Evolutionary conservation across 2,888 invertebrate species (phyloP).

Genomic region (Pachliopta kotzebuea): DNA sequence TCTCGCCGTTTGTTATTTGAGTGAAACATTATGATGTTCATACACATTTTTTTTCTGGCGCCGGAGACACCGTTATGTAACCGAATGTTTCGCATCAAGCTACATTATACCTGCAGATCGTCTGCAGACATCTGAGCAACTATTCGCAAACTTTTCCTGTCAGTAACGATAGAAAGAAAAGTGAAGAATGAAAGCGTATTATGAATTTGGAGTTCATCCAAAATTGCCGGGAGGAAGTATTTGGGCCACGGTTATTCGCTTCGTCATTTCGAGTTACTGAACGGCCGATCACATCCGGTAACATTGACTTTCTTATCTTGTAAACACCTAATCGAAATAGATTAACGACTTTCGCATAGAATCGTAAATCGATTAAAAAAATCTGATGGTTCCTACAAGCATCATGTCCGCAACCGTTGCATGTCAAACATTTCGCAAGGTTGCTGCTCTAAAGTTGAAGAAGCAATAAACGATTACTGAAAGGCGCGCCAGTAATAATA

Average conservation of each 20-base stretch:
- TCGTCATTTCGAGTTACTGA: slow-evolving; percentile 67
- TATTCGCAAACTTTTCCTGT: slow-evolving; percentile 9
- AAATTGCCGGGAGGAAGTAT: slow-evolving; percentile 63
- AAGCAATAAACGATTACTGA: slow-evolving; percentile 8
- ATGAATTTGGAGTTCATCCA: slow-evolving; percentile 68
- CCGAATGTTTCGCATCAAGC: slow-evolving; percentile 31
- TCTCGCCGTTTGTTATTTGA: slow-evolving; percentile 51
- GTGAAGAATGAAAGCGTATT: slow-evolving; percentile 59
- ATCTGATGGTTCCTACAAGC: slow-evolving; percentile 3
- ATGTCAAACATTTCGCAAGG: slow-evolving; percentile 2
- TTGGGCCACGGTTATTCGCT: slow-evolving; percentile 71
- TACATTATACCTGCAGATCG: slow-evolving; percentile 7
- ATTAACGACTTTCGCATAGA: slow-evolving; percentile 45
- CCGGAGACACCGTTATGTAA: slow-evolving; percentile 41
- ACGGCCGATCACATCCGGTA: slow-evolving; percentile 68
- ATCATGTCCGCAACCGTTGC: slow-evolving; percentile 9
- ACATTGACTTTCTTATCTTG: slow-evolving; percentile 73
- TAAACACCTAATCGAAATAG: slow-evolving; percentile 67
- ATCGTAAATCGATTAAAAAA: slow-evolving; percentile 41
- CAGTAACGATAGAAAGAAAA: slow-evolving; percentile 22
- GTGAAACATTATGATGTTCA: slow-evolving; percentile 39
- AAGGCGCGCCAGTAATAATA: slow-evolving; percentile 19
- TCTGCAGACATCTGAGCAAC: background rate
- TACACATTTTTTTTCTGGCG: slow-evolving; percentile 32
- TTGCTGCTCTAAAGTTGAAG: background rate